These are phyloP conservation scores for Syngnathus floridae DNA, from an alignment of 2,113 vertebrate genomes.

Conservation along the genomic window DNA sequence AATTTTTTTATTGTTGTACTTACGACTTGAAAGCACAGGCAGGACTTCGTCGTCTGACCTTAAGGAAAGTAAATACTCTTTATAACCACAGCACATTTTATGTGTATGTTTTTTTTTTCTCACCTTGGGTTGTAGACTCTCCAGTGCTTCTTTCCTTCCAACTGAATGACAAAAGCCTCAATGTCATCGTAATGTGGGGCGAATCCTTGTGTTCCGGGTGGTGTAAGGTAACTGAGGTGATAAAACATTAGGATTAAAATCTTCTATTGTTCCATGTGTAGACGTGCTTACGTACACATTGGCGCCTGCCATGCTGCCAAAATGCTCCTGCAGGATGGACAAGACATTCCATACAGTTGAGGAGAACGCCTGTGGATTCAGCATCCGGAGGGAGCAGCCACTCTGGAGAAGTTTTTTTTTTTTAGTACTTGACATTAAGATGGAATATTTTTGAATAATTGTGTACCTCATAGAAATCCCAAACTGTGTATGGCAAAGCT, in stretches of 20 bases:
- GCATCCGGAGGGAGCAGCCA: conserved; percentile 86
- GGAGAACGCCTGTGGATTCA: conserved; percentile 91
- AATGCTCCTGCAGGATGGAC: conserved; percentile 89
- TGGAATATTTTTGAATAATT: neutral
- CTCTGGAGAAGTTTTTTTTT: conserved; percentile 51
- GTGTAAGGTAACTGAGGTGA: conserved; percentile 81
- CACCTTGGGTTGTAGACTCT: conserved; percentile 84
- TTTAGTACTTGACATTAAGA: neutral
- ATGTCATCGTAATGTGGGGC: conserved; percentile 98
- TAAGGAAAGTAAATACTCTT: conserved; percentile 10
- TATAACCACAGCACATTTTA: too few relatives aligned
- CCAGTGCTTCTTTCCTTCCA: conserved; percentile 96
- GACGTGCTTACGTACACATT: conserved; percentile 70
- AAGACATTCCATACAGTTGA: conserved; percentile 82
- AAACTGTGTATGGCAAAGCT: conserved; percentile 81
- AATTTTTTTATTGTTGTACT: conserved; percentile 39
- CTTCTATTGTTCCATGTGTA: too few relatives aligned
- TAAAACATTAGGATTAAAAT: neutral
- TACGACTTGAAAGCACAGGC: conserved; percentile 73
- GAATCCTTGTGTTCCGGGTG: conserved; percentile 87
- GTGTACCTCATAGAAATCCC: conserved; percentile 83
- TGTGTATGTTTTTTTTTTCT: conserved; percentile 47
- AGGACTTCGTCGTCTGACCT: conserved; percentile 68
- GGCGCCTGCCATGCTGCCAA: conserved; percentile 91
- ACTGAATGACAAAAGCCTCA: conserved; percentile 91